Base-by-base conservation (phyloP, 1,140 invertebrate genomes). In the Ostrea denselamellosa region DNA sequence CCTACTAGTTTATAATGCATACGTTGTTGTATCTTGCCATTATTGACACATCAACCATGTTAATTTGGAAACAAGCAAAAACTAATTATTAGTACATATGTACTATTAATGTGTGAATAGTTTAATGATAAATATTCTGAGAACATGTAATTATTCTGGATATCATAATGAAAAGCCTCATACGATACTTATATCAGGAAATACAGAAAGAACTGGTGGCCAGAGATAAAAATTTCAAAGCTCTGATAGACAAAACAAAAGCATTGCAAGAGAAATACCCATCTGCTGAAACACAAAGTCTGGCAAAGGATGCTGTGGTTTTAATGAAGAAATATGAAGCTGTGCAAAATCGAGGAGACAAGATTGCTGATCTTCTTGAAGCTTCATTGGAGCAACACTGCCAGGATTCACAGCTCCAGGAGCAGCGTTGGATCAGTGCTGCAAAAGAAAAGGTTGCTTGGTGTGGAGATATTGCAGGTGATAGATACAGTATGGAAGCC, bases 401-500 rank as follows among this genome's bases (percentile, higher is more conserved):
- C 93, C 96, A 96, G 81, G 98, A 98, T 88, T 98, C 98, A 92
- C 96, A 98, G 81, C 96, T 96, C 81, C 97, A 97, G 92, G 96
- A 98, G 28, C 97, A 97, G 91, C 96, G 97, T 90, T 97, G 97
- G 93, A 96, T 99, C 5, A 95, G 96, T 71, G 96, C 97, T 2
- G 96, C 97, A 83, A 97, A 97, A 89, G 98, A 99, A 93, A 99
- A 99, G 94, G 96, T 98, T 0, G 95, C 96, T n/a, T 99, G 98
- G 98, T 99, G 98, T 94, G 96, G 97, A 89, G 98, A 99, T 93
- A 96, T 97, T 8, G 96, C 96, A 52, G 98, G 97, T 92, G 98
- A 99, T 93, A 96, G 97, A 93, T 98, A 98, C 93, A 98, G 98
- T 94, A 95, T 99, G n/a, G 97, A 99, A 95, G 97, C 98, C 0